phyloP scores from a whole-genome alignment of 2,797 vertebrate species.

The Epinephelus awoara region DNA sequence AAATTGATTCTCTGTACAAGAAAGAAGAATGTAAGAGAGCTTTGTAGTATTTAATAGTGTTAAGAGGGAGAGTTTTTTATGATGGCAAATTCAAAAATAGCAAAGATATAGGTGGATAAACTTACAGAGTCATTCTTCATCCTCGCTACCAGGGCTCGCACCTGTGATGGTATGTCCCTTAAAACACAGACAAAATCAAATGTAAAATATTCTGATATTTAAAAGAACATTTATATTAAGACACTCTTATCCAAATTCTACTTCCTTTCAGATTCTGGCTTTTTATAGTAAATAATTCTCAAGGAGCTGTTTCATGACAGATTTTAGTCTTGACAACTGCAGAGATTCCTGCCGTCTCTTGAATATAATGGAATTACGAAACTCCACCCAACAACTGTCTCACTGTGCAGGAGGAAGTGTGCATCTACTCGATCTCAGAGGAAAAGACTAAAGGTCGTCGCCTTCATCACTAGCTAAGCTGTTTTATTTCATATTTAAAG shows the following conservation, averaged over 20 bases:
- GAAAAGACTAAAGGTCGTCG: too few relatives aligned
- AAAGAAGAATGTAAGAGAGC: background rate
- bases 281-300: background rate
- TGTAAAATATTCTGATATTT: background rate
- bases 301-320: too few relatives aligned
- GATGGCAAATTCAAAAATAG: background rate
- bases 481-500: background rate
- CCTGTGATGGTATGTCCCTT: conserved; percentile 88
- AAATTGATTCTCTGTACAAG: conserved; percentile 88
- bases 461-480: too few relatives aligned
- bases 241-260: background rate
- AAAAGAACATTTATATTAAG: background rate
- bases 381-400: too few relatives aligned
- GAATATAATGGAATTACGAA: too few relatives aligned
- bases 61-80: background rate
- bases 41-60: background rate
- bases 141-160: conserved; percentile 81
- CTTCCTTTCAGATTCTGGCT: background rate
- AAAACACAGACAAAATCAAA: conserved; percentile 41
- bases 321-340: background rate
- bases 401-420: too few relatives aligned
- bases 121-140: conserved; percentile 91
- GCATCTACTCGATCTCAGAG: too few relatives aligned
- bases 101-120: background rate
- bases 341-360: too few relatives aligned